Evolutionary conservation across 2,797 vertebrate genomes (phyloP).

Genomic region (Hirundo rustica): DNA sequence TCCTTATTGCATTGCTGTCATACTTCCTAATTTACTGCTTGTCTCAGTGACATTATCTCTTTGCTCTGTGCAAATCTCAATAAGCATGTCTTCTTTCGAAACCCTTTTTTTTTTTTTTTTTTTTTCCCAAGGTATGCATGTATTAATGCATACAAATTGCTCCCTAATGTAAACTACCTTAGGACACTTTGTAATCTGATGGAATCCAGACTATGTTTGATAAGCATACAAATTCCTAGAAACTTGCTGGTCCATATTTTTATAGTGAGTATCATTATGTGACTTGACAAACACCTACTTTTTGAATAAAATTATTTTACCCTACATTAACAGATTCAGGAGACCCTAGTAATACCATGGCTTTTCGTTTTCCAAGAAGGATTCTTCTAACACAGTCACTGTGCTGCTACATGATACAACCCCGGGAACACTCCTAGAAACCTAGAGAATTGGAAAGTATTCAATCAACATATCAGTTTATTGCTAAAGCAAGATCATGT

Average conservation of each 20-base stretch:
- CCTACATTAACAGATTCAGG: neutral
- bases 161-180: neutral
- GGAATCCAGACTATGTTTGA: neutral
- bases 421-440: neutral
- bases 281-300: neutral
- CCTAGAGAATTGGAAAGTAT: neutral
- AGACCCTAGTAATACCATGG: neutral
- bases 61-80: neutral
- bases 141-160: neutral
- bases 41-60: neutral
- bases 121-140: neutral
- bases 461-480: neutral
- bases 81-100: neutral
- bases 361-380: constrained; percentile 10
- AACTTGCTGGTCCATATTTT: neutral
- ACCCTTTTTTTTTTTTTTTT: neutral
- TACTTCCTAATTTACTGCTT: neutral
- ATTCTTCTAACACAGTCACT: neutral
- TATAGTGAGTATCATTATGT: neutral
- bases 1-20: neutral
- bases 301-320: neutral
- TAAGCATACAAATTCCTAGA: neutral
- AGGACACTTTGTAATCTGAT: neutral
- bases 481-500: neutral
- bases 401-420: neutral